A percentile compares a stretch with the other conserved stretches of the same genome.
Evolutionary conservation across 2,888 invertebrate genomes (phyloP).

Genomic region (Phymatocera aterrima): DNA sequence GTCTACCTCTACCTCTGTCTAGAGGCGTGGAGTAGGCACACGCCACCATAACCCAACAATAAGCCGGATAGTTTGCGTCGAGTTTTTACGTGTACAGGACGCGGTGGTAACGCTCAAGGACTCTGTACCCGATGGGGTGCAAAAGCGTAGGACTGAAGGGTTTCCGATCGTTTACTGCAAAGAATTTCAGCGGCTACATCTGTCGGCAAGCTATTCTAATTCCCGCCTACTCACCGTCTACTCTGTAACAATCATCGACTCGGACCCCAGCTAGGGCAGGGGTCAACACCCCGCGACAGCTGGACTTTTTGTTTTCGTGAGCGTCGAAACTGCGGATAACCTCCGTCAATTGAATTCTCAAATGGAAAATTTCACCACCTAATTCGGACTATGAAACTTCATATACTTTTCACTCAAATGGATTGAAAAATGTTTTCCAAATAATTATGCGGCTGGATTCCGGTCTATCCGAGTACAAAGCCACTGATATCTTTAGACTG

Average conservation of each 20-base stretch:
- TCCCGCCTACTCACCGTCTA: not conserved
- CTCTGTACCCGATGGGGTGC: constrained; percentile 35
- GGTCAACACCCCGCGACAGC: not conserved
- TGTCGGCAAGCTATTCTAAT: constrained; percentile 34
- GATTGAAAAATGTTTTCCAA: no score
- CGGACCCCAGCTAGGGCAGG: no score
- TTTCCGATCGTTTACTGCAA: not conserved
- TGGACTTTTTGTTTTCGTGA: not conserved
- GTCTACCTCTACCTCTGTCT: not conserved
- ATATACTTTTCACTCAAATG: no score
- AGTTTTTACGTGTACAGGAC: not conserved
- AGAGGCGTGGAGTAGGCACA: not conserved
- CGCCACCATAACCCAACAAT: constrained; percentile 13
- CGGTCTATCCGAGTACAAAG: no score
- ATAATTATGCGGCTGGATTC: no score
- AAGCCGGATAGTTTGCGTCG: not conserved
- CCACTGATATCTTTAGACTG: no score
- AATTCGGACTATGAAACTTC: no score
- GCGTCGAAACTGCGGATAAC: no score
- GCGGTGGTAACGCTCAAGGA: constrained; percentile 9
- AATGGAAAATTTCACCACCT: no score
- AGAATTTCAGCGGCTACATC: constrained; percentile 38
- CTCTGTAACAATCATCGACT: not conserved
- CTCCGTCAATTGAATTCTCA: no score
- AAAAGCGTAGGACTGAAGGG: constrained; percentile 34